Evolutionary conservation across 2,797 vertebrate species (phyloP), one percentile per base, ranked within the genome.

Genomic region (Cyprinodon diabolis): DNA sequence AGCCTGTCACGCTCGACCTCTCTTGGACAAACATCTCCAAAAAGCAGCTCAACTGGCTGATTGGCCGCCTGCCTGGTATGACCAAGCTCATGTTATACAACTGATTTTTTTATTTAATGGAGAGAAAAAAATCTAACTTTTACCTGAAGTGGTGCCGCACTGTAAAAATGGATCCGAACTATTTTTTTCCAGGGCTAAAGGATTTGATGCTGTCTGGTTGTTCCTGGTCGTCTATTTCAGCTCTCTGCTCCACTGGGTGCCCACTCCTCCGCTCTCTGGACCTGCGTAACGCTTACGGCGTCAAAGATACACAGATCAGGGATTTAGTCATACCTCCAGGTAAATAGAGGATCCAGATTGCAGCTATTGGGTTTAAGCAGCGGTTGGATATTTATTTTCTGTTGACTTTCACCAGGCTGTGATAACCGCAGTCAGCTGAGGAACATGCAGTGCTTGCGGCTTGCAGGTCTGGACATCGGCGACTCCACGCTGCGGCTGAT

Each of bases 11-110:
- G 19, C 96, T 99, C 0, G 96, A 99, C 90, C 96, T 99, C 84
- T 99, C 98, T 69, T 98, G 97, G 98, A 97, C 98, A 92, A 97
- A 96, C 90, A 97, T 99, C 90, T 98, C 98, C 81, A 99, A 97
- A 94, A 99, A 99, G 85, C 98, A 99, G 90, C 96, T 99, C 74
- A 96, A 96, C 2, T 99, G 98, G 98, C 96, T 99, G 0, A 94
- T 99, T 91, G 96, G 97, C 86, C 96, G 97, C 78, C 92, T 99
- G 75, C 97, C 97, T 89, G 97, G 97, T 97, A 90, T 11, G 11
- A 11, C 43, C 8, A 21, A 0, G 15, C 30, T 25, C 30, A 54
- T 21, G 54, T 7, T 10, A 15, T 17, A 67, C 23, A 45, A 56
- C 37, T 68, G 4, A 12, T 67, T 35, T 17, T 17, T 54, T 23